Base-by-base conservation (phyloP, 92 coral and sea anemone genomes). In the Palythoa heliodiscus region DNA sequence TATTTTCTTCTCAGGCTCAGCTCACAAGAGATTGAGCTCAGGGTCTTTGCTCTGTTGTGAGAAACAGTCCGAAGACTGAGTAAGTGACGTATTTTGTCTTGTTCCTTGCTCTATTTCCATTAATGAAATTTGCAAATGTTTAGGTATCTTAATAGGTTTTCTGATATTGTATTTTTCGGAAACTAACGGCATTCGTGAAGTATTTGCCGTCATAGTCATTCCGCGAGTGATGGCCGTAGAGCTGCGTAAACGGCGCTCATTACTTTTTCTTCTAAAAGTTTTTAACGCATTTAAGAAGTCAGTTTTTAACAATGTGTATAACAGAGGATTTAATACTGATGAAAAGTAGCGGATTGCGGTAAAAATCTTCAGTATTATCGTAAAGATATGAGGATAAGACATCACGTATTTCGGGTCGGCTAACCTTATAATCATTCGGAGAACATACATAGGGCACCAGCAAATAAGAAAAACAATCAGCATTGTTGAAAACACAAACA, bases 261-360 rank as follows among this genome's bases (percentile, higher is more conserved):
- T 54, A 25, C 74, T 52, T 48, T 61, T 43, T 0, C 57, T 67
- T 22, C 58, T 12, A 40, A 47, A 64, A 23, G 73, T 80, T 43
- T 47, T 66, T 6, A 80, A 6, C 14, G 74, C 84, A 14, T 22
- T 67, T 14, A 80, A 23, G 38, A 80, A 80, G 58, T 80, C 84
- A 9, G 58, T 24, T 80, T 80, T 80, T 13, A 80, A 80, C 58
- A 80, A 7, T 3, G 84, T 80, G 25, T 80, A 80, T 13, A 80
- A 19, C 16, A 80, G 73, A 4, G 84, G 84, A 48, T 80, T 80
- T 10, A 80, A 22, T 3, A 80, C 47, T 0, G 84, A 80, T 1
- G 84, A 80, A 80, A 54, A 39, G 25, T 80, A 63, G 2, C 84
- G 74, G 6, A 80, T 66, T 0, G 23, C 15, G 13, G 74, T 66